A percentile compares a stretch with the other conserved stretches of the same genome.
These are phyloP conservation scores for Athetis lepigone DNA, from an alignment of 2,888 invertebrate genomes.

Conservation along the genomic window DNA sequence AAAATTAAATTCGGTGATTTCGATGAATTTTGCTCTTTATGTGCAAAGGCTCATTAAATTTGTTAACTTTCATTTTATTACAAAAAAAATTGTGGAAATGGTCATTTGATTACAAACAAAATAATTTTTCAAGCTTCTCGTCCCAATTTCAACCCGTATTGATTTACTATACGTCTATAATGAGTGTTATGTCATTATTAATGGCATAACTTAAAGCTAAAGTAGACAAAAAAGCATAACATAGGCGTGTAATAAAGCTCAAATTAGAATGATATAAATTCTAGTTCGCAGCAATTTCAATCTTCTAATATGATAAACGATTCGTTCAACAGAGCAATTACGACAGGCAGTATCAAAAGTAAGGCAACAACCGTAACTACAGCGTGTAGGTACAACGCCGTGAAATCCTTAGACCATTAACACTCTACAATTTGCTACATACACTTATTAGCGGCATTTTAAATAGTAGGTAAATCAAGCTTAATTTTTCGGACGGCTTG, in stretches of 20 bases:
- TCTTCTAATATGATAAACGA: conserved; percentile 85
- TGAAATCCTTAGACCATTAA: conserved; percentile 81
- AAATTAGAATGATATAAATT: conserved; percentile 76
- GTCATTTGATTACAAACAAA: not conserved
- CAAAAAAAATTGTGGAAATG: not conserved
- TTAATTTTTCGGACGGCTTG: conserved; percentile 41
- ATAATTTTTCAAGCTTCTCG: not conserved
- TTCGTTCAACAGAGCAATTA: conserved; percentile 86
- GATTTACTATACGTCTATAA: conserved; percentile 12
- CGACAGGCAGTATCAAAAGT: conserved; percentile 71
- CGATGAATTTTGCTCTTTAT: conserved; percentile 6
- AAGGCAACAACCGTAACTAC: conserved; percentile 71
- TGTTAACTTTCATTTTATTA: conserved; percentile 11
- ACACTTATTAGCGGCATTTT: conserved; percentile 57
- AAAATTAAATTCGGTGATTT: conserved; percentile 38
- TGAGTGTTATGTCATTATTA: too few relatives aligned
- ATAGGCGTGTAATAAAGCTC: conserved; percentile 69
- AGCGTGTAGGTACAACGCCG: conserved; percentile 66
- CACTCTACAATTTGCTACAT: conserved; percentile 75
- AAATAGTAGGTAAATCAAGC: conserved; percentile 46
- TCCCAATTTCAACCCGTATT: not conserved
- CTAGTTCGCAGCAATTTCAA: conserved; percentile 76
- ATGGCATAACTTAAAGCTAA: conserved; percentile 48
- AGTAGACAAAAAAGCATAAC: conserved; percentile 59
- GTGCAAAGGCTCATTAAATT: conserved; percentile 11